Evolutionary conservation across 1,140 invertebrate genomes (phyloP), one percentile per base, ranked within the genome.

Genomic region (Pantala flavescens): DNA sequence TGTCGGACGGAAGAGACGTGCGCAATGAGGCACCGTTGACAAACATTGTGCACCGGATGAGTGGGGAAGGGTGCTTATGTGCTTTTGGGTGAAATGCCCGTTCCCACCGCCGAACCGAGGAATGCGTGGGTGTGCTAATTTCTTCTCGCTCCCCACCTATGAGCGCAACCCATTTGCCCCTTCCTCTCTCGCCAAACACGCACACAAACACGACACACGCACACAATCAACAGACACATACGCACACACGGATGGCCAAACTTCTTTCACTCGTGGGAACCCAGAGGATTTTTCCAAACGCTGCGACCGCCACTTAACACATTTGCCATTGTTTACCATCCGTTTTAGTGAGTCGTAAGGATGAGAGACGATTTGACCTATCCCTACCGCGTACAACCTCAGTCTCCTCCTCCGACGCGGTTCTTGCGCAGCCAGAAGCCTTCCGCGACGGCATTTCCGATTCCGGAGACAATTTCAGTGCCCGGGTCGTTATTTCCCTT

Each of bases 271-370:
- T 63, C n/a, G 49, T 63, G 49, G 49, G 49, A 63, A 63, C 49
- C 12, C n/a, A 1, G 49, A 63, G 12, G 49, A 63, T 63, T 63
- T 63, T 19, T 63, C 49, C 49, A 21, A 63, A 63, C 49, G 49
- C 49, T 63, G 14, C 49, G 49, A 21, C 49, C 49, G 49, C 49
- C 49, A 63, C 49, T 63, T 63, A 63, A 63, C 49, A 63, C 49
- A 63, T 63, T 21, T 12, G 49, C 49, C 49, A 21, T 19, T 63
- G 49, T 63, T 63, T 3, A 63, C 49, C 12, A 16, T 63, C 49
- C 49, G 49, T 63, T 63, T 63, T 63, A 63, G 49, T 63, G 49
- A 63, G 49, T 63, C n/a, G 49, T 63, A 63, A 63, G 49, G 49
- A 63, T 63, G n/a, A 63, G 49, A 63, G 49, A 63, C n/a, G 49